Evolutionary conservation across 2,113 vertebrate species (phyloP).

Genomic region (Bos javanicus): DNA sequence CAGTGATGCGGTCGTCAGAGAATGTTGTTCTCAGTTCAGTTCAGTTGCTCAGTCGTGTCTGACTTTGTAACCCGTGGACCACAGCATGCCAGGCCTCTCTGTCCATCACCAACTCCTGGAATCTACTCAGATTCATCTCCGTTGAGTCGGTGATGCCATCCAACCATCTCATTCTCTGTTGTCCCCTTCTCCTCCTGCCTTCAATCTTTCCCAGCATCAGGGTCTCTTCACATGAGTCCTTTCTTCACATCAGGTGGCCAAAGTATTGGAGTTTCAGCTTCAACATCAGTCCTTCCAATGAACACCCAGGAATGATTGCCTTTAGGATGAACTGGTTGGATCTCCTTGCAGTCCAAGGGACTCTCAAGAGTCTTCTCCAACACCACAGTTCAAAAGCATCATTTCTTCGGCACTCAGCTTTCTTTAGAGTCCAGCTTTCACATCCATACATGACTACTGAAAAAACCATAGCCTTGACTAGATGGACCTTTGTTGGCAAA

Average conservation of each 20-base stretch:
- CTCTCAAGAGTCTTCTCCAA: background rate
- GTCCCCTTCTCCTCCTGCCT: background rate
- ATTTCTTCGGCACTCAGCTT: background rate
- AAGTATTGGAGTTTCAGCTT: background rate
- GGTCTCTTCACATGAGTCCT: background rate
- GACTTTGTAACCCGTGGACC: background rate
- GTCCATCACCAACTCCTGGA: rapidly evolving
- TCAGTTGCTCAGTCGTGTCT: rapidly evolving
- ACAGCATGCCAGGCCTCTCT: background rate
- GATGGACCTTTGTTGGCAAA: background rate
- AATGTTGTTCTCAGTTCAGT: background rate
- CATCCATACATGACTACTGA: background rate
- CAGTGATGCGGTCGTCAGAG: background rate
- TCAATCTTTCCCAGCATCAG: background rate
- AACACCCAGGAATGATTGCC: background rate
- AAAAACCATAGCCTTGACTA: background rate
- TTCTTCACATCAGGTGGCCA: background rate
- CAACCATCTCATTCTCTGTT: background rate
- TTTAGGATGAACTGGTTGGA: background rate
- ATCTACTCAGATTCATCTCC: background rate
- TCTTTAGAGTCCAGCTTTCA: background rate
- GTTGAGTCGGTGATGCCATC: background rate
- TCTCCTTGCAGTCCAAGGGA: background rate
- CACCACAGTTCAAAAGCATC: background rate
- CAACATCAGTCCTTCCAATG: background rate